phyloP scores from a whole-genome alignment of 1,140 invertebrate genomes.

The Cherax destructor region DNA sequence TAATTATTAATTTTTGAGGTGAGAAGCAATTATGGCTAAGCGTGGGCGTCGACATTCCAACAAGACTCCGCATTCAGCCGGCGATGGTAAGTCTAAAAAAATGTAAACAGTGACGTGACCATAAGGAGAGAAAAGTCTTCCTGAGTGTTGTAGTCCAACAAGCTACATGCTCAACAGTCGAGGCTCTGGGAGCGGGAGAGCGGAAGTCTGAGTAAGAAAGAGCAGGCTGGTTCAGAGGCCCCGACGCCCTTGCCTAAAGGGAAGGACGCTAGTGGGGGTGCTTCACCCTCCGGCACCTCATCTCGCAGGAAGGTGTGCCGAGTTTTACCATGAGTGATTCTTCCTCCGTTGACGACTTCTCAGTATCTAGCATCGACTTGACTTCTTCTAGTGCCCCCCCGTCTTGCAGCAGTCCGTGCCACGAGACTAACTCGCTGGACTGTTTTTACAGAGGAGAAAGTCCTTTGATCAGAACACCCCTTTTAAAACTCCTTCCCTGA shows the following conservation, averaged over 20 bases:
- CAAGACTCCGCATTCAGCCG: background rate
- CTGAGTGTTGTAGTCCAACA: slow-evolving; percentile 1
- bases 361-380: background rate
- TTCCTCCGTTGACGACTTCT: background rate
- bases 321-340: background rate
- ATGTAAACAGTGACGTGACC: slow-evolving; percentile 17
- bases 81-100: background rate
- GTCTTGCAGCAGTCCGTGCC: background rate
- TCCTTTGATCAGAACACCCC: background rate
- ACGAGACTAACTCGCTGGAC: background rate
- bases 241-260: slow-evolving; percentile 16
- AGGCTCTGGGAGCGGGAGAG: slow-evolving; percentile 11
- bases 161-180: slow-evolving; percentile 10
- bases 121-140: slow-evolving; percentile 11
- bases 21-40: background rate
- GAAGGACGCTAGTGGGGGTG: slow-evolving; percentile 41
- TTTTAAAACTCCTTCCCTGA: background rate
- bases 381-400: background rate
- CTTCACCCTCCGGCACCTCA: background rate
- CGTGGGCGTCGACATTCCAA: background rate
- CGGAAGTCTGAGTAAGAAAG: slow-evolving; percentile 41
- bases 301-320: background rate
- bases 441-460: background rate
- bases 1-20: background rate
- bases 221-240: slow-evolving; percentile 53